These are phyloP conservation scores for Myrmecophaga tridactyla DNA, from an alignment of 2,113 vertebrate genomes.

Conservation along the genomic window DNA sequence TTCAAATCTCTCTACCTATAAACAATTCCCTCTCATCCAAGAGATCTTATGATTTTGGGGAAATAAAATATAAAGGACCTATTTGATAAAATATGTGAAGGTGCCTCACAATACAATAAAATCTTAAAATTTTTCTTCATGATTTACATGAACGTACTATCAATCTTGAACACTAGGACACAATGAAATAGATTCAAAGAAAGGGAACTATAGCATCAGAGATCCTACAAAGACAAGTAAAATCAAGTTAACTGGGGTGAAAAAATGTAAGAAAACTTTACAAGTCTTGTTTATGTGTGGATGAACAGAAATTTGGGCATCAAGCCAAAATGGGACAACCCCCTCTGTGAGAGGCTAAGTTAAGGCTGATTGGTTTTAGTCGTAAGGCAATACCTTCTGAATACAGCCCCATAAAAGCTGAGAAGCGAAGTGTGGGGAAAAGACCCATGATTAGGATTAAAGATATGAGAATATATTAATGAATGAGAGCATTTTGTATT, in stretches of 20 bases:
- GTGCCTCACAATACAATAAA: conserved; percentile 8
- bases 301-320: neutral
- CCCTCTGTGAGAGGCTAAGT: neutral
- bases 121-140: neutral
- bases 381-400: neutral
- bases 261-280: neutral
- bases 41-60: neutral
- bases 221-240: neutral
- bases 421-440: neutral
- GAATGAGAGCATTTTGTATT: neutral
- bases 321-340: neutral
- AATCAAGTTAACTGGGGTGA: neutral
- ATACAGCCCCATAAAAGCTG: neutral
- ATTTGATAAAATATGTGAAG: neutral
- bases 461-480: neutral
- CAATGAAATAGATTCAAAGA: neutral
- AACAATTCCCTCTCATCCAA: neutral
- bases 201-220: neutral
- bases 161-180: neutral
- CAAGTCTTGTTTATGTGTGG: neutral
- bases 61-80: neutral
- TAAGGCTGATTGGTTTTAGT: neutral
- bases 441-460: neutral
- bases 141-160: neutral
- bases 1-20: neutral